These are phyloP conservation scores for Alcedo atthis DNA, from an alignment of 2,797 vertebrate genomes.

Conservation along the genomic window DNA sequence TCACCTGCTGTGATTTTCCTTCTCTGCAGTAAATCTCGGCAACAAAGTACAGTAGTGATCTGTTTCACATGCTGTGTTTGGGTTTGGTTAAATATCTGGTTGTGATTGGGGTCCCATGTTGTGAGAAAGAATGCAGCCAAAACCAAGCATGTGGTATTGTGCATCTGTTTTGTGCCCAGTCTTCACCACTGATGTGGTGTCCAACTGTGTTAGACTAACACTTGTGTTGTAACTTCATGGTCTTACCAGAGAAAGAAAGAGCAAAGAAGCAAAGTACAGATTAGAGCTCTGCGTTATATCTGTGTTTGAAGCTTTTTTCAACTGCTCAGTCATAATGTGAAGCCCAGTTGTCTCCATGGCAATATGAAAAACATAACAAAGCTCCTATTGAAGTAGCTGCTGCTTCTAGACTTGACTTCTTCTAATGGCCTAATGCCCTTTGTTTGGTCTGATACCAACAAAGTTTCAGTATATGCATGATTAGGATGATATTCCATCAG, in stretches of 20 bases:
- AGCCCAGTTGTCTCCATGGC: neutral
- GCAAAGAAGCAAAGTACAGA: neutral
- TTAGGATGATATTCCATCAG: neutral
- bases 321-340: accelerated
- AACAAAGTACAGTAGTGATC: neutral
- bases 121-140: neutral
- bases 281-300: neutral
- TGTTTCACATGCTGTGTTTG: neutral
- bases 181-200: neutral
- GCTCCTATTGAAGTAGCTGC: neutral
- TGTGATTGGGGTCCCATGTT: neutral
- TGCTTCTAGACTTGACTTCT: neutral
- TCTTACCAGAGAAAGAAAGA: neutral
- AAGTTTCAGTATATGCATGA: neutral
- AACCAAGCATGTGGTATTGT: neutral
- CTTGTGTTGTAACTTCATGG: too few relatives aligned
- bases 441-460: neutral
- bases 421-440: neutral
- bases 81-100: neutral
- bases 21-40: neutral
- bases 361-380: neutral
- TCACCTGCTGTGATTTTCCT: neutral
- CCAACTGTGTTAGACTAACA: neutral
- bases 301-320: neutral
- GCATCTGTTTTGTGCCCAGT: neutral